These are phyloP conservation scores for Hemibagrus wyckioides DNA, from an alignment of 2,113 vertebrate genomes.

Conservation along the genomic window DNA sequence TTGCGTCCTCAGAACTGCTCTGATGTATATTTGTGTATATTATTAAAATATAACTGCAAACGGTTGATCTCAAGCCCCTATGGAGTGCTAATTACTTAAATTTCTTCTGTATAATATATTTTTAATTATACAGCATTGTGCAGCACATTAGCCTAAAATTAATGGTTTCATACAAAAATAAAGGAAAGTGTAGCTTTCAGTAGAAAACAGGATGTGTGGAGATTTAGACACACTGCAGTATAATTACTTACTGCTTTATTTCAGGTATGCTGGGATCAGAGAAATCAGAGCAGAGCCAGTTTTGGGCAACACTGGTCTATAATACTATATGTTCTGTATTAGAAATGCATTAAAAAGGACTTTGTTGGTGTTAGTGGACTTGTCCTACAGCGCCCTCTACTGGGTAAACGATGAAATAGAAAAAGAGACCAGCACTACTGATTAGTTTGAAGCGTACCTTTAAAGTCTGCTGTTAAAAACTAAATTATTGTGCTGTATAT, in stretches of 20 bases:
- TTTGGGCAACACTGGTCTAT: neutral
- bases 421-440: neutral
- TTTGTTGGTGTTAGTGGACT: neutral
- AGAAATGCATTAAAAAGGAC: neutral
- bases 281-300: neutral
- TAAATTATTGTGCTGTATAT: neutral
- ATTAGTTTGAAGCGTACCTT: neutral
- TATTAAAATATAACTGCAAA: neutral
- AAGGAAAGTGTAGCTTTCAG: neutral
- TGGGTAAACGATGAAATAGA: neutral
- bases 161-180: neutral
- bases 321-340: neutral
- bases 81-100: neutral
- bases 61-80: neutral
- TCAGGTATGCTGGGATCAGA: neutral
- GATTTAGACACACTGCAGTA: neutral
- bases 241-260: neutral
- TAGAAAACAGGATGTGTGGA: neutral
- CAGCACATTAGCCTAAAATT: neutral
- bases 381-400: neutral
- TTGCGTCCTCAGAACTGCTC: neutral
- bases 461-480: neutral
- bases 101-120: neutral
- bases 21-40: neutral
- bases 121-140: neutral